Conservation (phyloP, 2,113 vertebrate genomes). For the Myrmecobius fasciatus region DNA sequence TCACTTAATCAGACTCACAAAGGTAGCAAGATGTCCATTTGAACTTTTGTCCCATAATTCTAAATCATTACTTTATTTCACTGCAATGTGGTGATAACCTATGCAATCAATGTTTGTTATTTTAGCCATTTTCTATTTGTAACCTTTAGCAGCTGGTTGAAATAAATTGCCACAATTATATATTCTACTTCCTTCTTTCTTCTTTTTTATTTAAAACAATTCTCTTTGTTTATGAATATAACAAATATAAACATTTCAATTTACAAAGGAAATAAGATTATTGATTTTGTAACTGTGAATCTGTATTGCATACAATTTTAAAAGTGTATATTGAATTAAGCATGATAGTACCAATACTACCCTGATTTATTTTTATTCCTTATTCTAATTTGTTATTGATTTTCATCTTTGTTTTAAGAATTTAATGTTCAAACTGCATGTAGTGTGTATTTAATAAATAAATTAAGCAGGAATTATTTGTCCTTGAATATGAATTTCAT, state of each 20-base stretch:
- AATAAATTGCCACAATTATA: not conserved
- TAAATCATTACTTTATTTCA: not conserved
- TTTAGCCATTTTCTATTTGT: not conserved
- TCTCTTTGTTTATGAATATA: not conserved
- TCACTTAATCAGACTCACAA: not conserved
- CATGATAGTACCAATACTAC: not conserved
- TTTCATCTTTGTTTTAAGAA: not conserved
- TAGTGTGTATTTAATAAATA: not conserved
- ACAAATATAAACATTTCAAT: not conserved
- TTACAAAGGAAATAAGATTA: not conserved
- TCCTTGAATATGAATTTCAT: not conserved
- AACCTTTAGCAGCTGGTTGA: not conserved
- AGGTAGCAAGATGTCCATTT: not conserved
- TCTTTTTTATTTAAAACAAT: not conserved
- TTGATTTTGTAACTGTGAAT: not conserved
- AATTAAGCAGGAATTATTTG: not conserved
- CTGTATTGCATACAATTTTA: not conserved
- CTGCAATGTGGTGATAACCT: not conserved
- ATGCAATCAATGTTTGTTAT: not conserved
- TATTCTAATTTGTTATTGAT: not conserved
- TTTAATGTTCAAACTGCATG: not conserved
- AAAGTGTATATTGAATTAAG: not conserved
- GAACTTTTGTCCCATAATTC: not conserved
- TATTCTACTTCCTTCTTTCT: not conserved
- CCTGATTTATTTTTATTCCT: not conserved